Conservation (phyloP, 2,888 invertebrate genomes). For the Papilio demoleus region DNA sequence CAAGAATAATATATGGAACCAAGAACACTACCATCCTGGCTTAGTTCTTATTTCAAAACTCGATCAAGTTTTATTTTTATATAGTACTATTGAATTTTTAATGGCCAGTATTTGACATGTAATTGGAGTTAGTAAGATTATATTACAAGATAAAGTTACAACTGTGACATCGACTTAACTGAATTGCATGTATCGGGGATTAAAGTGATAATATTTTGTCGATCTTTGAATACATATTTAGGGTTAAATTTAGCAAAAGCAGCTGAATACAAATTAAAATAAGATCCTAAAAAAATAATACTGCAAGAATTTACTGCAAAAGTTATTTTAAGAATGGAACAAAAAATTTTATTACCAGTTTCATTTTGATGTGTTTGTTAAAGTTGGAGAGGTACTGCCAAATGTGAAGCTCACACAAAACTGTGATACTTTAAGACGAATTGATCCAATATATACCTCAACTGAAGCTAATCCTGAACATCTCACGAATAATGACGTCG, state of each 20-base stretch:
- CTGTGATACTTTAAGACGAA: conserved; percentile 53
- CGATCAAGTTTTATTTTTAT: no score
- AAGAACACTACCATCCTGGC: no score
- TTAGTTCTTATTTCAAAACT: no score
- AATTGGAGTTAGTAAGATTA: background rate
- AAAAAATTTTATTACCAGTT: conserved; percentile 76
- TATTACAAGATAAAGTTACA: background rate
- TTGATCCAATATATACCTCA: conserved; percentile 75
- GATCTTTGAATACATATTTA: no score
- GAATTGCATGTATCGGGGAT: no score
- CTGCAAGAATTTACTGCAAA: no score
- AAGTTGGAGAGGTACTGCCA: conserved; percentile 50
- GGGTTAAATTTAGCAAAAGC: no score
- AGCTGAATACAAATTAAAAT: no score
- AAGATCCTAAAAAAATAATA: no score
- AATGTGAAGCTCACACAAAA: conserved; percentile 57
- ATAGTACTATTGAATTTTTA: background rate
- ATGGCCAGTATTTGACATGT: background rate
- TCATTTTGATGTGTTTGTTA: conserved; percentile 61
- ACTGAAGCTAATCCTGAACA: conserved; percentile 66
- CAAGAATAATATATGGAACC: background rate
- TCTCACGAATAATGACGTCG: conserved; percentile 69
- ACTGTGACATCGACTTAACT: background rate
- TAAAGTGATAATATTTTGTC: no score
- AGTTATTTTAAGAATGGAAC: no score